These are phyloP conservation scores for Drosophila kuntzei DNA, from an alignment of 2,888 invertebrate species.

Conservation along the genomic window DNA sequence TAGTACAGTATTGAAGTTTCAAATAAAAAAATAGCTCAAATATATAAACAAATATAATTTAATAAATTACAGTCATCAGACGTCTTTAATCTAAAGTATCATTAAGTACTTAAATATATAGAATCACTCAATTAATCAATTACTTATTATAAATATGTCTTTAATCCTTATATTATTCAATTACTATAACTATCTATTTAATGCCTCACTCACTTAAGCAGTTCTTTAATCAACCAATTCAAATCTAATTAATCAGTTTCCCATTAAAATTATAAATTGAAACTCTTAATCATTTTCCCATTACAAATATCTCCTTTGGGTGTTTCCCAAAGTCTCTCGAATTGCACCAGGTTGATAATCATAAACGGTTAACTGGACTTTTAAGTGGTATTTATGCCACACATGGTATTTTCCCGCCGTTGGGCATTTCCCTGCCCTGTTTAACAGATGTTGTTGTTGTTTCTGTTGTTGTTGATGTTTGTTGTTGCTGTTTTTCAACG, in stretches of 20 bases:
- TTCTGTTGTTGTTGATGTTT: slow-evolving; percentile 18
- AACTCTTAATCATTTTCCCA: neutral
- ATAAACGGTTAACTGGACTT: slow-evolving; percentile 39
- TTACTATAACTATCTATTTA: neutral
- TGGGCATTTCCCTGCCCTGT: slow-evolving; percentile 32
- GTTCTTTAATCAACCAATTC: neutral
- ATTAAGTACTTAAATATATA: neutral
- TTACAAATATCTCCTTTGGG: neutral
- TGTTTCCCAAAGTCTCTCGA: neutral
- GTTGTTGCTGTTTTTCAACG: slow-evolving; percentile 45
- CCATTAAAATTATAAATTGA: neutral
- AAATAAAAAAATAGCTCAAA: no score
- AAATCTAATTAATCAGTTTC: slow-evolving; percentile 1
- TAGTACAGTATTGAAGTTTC: no score
- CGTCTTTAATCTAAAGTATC: neutral
- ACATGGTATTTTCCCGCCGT: slow-evolving; percentile 30
- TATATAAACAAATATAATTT: no score
- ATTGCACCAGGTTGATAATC: slow-evolving; percentile 21
- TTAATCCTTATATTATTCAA: neutral
- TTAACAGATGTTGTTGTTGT: neutral
- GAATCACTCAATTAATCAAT: neutral
- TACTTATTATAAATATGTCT: neutral
- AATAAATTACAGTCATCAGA: no score
- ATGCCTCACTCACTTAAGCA: neutral
- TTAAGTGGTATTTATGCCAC: slow-evolving; percentile 48